These are phyloP conservation scores for Balearica regulorum DNA, from an alignment of 2,797 vertebrate species.

Conservation along the genomic window DNA sequence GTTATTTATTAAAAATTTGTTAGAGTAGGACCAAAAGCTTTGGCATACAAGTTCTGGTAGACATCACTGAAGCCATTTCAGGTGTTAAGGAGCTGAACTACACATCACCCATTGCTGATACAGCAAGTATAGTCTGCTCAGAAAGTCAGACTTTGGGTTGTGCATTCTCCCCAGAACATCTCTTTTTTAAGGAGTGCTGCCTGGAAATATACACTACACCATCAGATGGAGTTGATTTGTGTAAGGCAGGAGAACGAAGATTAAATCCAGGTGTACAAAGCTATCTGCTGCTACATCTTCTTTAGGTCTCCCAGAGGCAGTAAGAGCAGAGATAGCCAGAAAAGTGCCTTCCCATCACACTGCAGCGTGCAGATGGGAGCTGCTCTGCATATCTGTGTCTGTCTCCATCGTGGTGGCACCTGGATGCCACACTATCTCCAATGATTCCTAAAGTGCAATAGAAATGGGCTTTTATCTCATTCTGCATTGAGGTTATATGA, in stretches of 20 bases:
- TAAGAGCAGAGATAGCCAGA: not conserved
- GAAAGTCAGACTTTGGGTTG: not conserved
- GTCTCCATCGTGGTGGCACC: not conserved
- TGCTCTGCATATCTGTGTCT: not conserved
- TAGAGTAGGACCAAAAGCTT: not conserved
- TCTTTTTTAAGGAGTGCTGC: not conserved
- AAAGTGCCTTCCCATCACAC: not conserved
- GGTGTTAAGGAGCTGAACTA: not conserved
- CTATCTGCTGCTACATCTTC: not conserved
- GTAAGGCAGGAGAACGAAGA: not conserved
- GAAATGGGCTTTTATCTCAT: not conserved
- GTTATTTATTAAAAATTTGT: not conserved
- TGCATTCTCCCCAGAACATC: not conserved
- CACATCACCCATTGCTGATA: not conserved
- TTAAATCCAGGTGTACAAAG: conserved; percentile 12
- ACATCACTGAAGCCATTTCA: not conserved
- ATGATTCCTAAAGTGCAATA: not conserved
- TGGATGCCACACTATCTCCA: not conserved
- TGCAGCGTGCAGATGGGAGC: rapidly evolving
- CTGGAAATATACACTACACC: not conserved
- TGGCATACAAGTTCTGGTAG: not conserved
- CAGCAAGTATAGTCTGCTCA: not conserved
- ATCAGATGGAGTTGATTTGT: not conserved
- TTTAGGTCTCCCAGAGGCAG: not conserved
- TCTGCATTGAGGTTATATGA: rapidly evolving